Evolutionary conservation across 2,888 invertebrate genomes (phyloP).

Genomic region (Leistus spinibarbis): DNA sequence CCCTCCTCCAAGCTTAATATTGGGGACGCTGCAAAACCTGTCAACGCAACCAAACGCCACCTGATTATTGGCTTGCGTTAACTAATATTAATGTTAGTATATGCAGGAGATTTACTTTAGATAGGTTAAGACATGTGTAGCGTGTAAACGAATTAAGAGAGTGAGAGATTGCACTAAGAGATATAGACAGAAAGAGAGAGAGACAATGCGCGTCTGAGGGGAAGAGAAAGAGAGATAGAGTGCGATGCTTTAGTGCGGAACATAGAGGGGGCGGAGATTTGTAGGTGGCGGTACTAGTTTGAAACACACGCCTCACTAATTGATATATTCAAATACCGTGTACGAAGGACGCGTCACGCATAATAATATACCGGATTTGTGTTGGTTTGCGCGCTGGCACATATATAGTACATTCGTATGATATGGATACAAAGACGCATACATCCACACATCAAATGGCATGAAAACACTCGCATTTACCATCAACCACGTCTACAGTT

Average conservation of each 20-base stretch:
- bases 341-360: slow-evolving; percentile 44
- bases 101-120: not conserved
- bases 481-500: not conserved
- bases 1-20: no score
- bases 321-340: slow-evolving; percentile 49
- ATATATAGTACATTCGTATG: not conserved
- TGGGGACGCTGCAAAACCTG: not conserved
- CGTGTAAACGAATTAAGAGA: slow-evolving; percentile 8
- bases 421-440: slow-evolving; percentile 1
- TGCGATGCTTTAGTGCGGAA: not conserved
- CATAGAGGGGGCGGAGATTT: not conserved
- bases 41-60: not conserved
- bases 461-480: slow-evolving; percentile 28
- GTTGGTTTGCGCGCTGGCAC: not conserved
- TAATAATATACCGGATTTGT: slow-evolving; percentile 42
- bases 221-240: not conserved
- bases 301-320: slow-evolving; percentile 42
- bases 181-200: not conserved
- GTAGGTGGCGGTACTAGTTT: not conserved
- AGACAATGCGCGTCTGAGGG: not conserved
- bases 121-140: slow-evolving; percentile 10
- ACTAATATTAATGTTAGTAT: slow-evolving; percentile 1
- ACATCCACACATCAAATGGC: slow-evolving; percentile 3
- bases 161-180: not conserved
- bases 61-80: slow-evolving; percentile 4